Evolutionary conservation across 1,140 invertebrate genomes (phyloP), one percentile per base, ranked within the genome.

Genomic region (Philotrypesis tridentata): DNA sequence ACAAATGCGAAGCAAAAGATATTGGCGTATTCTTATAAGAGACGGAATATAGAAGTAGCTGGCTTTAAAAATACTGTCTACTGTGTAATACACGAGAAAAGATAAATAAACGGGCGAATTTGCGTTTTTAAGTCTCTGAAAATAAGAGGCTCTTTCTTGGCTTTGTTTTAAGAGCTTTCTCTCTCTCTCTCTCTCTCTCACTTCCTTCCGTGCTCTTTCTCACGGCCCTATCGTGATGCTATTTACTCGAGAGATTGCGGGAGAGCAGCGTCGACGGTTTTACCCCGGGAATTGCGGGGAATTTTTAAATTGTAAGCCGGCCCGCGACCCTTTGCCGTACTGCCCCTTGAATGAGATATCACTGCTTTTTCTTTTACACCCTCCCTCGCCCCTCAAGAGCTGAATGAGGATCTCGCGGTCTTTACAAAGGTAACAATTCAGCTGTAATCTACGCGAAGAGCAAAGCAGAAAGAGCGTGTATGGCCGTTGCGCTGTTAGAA

Each of bases 91-190:
- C 48, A 55, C n/a, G n/a, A 55, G 48, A 55, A n/a, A 55, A 55
- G 12, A 17, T 1, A 29, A 65, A 25, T 65, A 65, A 8, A 65
- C 12, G 61, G 40, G 14, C 17, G 70, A 7, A 71, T 79, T 43
- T 70, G 33, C 76, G 40, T 68, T 78, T 78, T 78, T 48, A 68
- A 43, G 63, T 68, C 68, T 71, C 55, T 68, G 14, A 78, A 78
- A 78, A 78, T 78, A 78, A 68, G 63, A 78, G 65, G 25, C 75
- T 43, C 75, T 78, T 78, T 68, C 75, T 78, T 17, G 61, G 74
- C 33, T 67, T 76, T 76, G 60, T 76, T 76, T 76, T 33, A 67
- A 76, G 55, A 33, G 73, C 72, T 61, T 29, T 61, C 72, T 75
- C 17, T 76, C 61, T 75, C 25, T 29, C 40, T 48, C 23, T 73